Evolutionary conservation across 2,113 vertebrate species (phyloP).

Genomic region (Hippopotamus amphibius): DNA sequence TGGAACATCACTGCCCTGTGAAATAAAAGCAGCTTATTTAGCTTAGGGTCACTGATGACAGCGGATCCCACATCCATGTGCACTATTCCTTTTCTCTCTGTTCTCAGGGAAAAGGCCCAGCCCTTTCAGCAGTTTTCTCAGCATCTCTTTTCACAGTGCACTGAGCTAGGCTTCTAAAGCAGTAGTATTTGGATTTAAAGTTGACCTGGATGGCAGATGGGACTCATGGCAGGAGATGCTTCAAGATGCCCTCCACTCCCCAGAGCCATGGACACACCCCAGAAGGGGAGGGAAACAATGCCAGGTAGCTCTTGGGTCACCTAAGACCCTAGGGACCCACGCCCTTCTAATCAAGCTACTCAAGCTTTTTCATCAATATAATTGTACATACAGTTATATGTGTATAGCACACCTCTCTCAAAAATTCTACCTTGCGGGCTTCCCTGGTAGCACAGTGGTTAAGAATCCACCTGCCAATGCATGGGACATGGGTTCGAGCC

Average conservation of each 20-base stretch:
- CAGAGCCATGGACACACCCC: background rate
- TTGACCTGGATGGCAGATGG: background rate
- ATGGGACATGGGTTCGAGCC: too few species aligned
- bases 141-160: background rate
- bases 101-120: background rate
- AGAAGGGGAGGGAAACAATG: background rate
- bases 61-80: background rate
- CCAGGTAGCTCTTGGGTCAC: background rate
- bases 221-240: background rate
- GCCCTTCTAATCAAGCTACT: background rate
- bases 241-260: background rate
- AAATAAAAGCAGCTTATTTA: background rate
- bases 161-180: background rate
- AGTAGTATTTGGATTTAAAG: background rate
- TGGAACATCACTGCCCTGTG: background rate
- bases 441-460: too few species aligned
- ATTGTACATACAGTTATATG: background rate
- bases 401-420: background rate
- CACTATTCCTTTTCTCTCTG: background rate
- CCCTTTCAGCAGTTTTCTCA: background rate
- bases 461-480: too few species aligned
- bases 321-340: background rate
- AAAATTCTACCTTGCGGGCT: background rate
- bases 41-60: background rate
- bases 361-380: background rate